Conservation (phyloP, 2,888 invertebrate species). For the Tridacna gigas region DNA sequence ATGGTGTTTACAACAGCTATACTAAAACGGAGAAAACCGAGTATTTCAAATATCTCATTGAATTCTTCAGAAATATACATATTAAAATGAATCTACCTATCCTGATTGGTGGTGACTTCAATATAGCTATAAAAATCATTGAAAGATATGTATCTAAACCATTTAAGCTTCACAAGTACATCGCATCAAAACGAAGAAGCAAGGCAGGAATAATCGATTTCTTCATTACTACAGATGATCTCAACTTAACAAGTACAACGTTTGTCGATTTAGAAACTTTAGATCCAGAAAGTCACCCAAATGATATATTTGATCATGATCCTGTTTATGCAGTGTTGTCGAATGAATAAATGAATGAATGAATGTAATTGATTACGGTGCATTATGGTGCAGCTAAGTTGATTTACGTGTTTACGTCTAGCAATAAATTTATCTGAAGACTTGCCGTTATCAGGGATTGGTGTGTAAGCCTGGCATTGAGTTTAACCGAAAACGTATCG, state of each 20-base stretch:
- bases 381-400: too few species aligned
- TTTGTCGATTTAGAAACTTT: constrained; percentile 29
- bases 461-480: too few species aligned
- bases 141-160: constrained; percentile 25
- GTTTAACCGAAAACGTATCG: too few species aligned
- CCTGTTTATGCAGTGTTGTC: constrained; percentile 19
- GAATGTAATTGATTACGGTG: too few species aligned
- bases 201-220: constrained; percentile 42
- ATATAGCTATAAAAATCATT: constrained; percentile 37
- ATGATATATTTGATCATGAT: constrained; percentile 46
- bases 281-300: constrained; percentile 4
- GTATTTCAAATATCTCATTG: constrained; percentile 47
- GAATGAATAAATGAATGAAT: too few species aligned
- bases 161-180: constrained; percentile 41
- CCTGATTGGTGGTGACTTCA: constrained; percentile 53
- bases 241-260: constrained; percentile 16
- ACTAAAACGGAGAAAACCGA: constrained; percentile 22
- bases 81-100: constrained; percentile 43
- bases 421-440: too few species aligned
- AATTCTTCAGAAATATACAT: constrained; percentile 37
- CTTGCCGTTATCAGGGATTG: too few species aligned
- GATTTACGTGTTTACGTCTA: too few species aligned
- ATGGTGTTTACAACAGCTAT: constrained; percentile 33
- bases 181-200: constrained; percentile 36
- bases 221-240: constrained; percentile 45